Evolutionary conservation across 2,888 invertebrate genomes (phyloP), one percentile per base, ranked within the genome.

Genomic region (Chrysotoxum bicinctum): DNA sequence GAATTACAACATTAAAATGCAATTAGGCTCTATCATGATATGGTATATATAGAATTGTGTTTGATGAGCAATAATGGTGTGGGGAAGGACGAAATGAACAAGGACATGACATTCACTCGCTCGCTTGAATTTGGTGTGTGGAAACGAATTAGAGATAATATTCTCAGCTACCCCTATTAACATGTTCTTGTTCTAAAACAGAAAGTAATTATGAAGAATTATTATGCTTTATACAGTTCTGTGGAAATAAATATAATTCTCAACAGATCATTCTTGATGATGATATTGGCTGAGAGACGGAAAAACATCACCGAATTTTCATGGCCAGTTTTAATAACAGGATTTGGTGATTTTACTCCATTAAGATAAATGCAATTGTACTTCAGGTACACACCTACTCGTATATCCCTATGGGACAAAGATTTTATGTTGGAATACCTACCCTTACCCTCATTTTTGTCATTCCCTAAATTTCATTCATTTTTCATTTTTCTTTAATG

Each of bases 1-100:
- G 21, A 23, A 23, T 14, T 80, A 72, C 80, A 66, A 70, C 79
- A 84, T 84, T 84, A 84, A 84, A 84, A 72, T 75, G 84, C 75
- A 84, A 84, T 79, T 84, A 84, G 84, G 70, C 66, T 26, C 40
- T 64, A 32, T 35, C 56, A 58, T 58, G 50, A 50, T 68, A 68
- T 37, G 26, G 19, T 52, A 12, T 35, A 68, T 50, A 69, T 23
- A n/a, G 40, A 30, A 26, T 23, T 68, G 12, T 48, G 26, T 43
- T 60, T 35, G 37, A 62, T 16, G 66, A 48, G 14, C 45, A 54
- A n/a, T 10, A 14, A 19, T 5, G 37, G n/a, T 30, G 32, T 26
- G 37, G 54, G 19, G 40, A 40, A 48, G 37, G 66, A 50, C 21
- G 21, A 16, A 60, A 45, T 43, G 30, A 66, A 80, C 66, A 70